Base-by-base conservation (phyloP, 2,797 vertebrate species). In the Tenualosa ilisha region DNA sequence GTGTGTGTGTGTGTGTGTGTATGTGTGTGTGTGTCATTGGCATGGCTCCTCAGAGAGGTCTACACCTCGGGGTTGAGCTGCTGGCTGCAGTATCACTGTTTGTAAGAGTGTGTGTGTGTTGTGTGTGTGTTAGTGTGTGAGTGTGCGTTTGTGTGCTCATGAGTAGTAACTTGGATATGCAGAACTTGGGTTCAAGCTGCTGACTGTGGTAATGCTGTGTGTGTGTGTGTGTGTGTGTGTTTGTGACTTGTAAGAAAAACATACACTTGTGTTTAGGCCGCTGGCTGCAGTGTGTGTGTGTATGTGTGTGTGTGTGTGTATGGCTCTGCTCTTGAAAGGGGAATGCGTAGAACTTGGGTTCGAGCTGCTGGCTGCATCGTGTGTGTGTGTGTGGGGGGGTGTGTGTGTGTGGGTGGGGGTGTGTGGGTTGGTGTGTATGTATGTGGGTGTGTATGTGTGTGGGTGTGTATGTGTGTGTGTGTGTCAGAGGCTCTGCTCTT, bases 301-400 rank as follows among this genome's bases (percentile, higher is more conserved):
- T 12, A 24, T 68, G 63, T 68, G 63, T 68, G 63, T 68, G 24
- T 68, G 24, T 31, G 63, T 68, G 31, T 31, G 31, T 31, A 31
- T 46, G 46, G 46, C 46, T 46, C 46, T 46, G 46, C 46, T 46
- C 97, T 87, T 97, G 96, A 94, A 99, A 99, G 92, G 99, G 97
- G 0, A 97, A 97, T 31, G 31, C 92, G 94, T 98, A 99, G 91
- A 99, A 99, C 90, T 98, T 97, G 0, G 98, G 98, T 93, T 99
- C 98, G 93, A 98, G 92, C 90, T 98, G 97, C 92, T 97, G 97
- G 95, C 97, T 99, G 84, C 97, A 96, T 20, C 5, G 17, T 61
- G 13, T 6, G 13, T 61, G 20, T 8, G 17, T 61, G 59, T 20
- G n/a, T n/a, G n/a, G n/a, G n/a, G n/a, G 13, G 1, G 59, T 6